These are phyloP conservation scores for Diglossa brunneiventris DNA, from an alignment of 2,113 vertebrate genomes.

Conservation along the genomic window DNA sequence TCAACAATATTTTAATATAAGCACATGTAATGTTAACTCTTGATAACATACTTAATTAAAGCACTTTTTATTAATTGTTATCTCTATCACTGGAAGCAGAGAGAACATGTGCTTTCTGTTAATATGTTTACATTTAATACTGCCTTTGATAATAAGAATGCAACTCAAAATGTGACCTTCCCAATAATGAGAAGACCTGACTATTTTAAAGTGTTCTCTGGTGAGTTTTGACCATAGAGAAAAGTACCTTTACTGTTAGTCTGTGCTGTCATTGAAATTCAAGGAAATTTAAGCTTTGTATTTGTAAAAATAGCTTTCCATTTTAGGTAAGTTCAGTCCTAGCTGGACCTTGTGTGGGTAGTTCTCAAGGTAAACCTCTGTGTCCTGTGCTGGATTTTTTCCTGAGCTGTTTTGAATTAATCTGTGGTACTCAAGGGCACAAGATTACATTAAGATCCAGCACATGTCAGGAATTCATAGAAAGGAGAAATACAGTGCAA, in stretches of 20 bases:
- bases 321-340: neutral
- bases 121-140: neutral
- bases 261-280: neutral
- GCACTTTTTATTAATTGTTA: neutral
- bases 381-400: neutral
- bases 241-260: neutral
- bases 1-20: constrained; percentile 13
- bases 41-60: neutral
- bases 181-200: neutral
- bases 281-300: neutral
- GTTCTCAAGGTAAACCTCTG: neutral
- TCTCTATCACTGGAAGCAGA: neutral
- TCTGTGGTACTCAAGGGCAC: neutral
- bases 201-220: neutral
- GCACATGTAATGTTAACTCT: neutral
- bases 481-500: neutral
- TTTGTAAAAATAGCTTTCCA: neutral
- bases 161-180: neutral
- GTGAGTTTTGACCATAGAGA: neutral
- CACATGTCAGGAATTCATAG: neutral
- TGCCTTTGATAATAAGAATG: neutral
- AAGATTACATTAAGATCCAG: neutral
- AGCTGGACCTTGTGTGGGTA: neutral
- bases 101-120: neutral
- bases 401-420: neutral